Conservation (phyloP, 2,888 invertebrate species). For the Scaptomyza flava region DNA sequence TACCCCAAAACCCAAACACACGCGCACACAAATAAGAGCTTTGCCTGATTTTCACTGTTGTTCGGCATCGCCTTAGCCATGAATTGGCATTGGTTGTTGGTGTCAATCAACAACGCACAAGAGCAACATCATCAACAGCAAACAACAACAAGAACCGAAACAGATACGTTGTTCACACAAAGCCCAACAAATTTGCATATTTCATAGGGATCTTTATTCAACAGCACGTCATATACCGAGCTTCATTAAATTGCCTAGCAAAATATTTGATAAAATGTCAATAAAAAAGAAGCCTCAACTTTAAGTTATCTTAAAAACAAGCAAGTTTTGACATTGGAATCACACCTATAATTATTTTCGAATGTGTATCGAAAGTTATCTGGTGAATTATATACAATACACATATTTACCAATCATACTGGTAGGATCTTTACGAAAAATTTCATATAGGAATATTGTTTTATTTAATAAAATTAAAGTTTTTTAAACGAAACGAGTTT, state of each 20-base stretch:
- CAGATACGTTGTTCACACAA: conserved; percentile 15
- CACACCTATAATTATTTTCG: not conserved
- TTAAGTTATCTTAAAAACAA: not conserved
- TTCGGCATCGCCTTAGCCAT: conserved; percentile 48
- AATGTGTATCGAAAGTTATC: not conserved
- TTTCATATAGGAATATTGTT: not conserved
- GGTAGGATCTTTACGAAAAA: too few relatives aligned
- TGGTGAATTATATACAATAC: not conserved
- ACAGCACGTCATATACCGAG: not conserved
- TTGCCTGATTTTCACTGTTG: conserved; percentile 34
- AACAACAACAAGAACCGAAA: not conserved
- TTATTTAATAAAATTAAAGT: not conserved
- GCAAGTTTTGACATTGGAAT: not conserved
- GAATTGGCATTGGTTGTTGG: conserved; percentile 34
- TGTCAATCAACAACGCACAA: conserved; percentile 49
- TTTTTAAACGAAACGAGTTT: too few relatives aligned
- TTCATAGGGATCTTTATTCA: conserved; percentile 10
- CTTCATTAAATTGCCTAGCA: conserved; percentile 7
- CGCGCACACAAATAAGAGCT: conserved; percentile 1
- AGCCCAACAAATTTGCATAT: conserved; percentile 36
- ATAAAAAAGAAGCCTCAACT: not conserved
- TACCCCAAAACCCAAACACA: conserved; percentile 19
- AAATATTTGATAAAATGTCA: not conserved
- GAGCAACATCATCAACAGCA: conserved; percentile 8
- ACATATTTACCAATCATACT: not conserved